phyloP scores from a whole-genome alignment of 1,140 invertebrate species.

The Dendrolimus punctatus region DNA sequence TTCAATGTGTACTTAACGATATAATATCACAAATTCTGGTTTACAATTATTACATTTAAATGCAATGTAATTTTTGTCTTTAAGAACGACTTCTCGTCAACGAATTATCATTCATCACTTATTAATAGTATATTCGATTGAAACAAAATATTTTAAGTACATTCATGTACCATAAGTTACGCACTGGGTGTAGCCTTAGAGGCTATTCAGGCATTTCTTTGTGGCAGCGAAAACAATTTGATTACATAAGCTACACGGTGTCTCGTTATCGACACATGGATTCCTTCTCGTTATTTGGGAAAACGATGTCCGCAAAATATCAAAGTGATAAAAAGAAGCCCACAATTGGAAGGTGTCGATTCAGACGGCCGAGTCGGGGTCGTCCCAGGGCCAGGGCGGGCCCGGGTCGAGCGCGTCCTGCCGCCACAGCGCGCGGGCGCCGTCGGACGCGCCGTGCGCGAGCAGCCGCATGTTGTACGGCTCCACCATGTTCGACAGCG shows the following conservation, averaged over 20 bases:
- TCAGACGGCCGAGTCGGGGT: constrained; percentile 65
- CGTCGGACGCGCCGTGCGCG: constrained; percentile 40
- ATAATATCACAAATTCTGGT: constrained; percentile 37
- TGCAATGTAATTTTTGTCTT: constrained; percentile 26
- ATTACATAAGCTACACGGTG: too few species aligned
- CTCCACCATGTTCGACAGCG: constrained; percentile 50
- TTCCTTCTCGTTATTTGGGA: background rate
- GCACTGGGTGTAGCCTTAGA: too few species aligned
- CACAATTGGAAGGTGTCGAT: background rate
- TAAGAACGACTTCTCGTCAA: too few species aligned
- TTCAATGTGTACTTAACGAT: constrained; percentile 22
- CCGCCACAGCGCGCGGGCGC: constrained; percentile 50
- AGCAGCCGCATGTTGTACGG: constrained; percentile 61
- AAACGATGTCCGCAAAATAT: background rate
- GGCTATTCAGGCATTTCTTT: too few species aligned
- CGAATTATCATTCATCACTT: too few species aligned
- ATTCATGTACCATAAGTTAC: too few species aligned
- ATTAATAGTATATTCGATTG: too few species aligned
- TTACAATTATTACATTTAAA: constrained; percentile 28
- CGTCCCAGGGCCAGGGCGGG: constrained; percentile 62
- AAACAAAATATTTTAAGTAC: too few species aligned
- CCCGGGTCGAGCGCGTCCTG: constrained; percentile 61
- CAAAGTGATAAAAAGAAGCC: background rate
- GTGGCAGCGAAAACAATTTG: too few species aligned
- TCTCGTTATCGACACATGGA: too few species aligned